phyloP scores from a whole-genome alignment of 2,888 invertebrate genomes.

The Amphipoea oculea region DNA sequence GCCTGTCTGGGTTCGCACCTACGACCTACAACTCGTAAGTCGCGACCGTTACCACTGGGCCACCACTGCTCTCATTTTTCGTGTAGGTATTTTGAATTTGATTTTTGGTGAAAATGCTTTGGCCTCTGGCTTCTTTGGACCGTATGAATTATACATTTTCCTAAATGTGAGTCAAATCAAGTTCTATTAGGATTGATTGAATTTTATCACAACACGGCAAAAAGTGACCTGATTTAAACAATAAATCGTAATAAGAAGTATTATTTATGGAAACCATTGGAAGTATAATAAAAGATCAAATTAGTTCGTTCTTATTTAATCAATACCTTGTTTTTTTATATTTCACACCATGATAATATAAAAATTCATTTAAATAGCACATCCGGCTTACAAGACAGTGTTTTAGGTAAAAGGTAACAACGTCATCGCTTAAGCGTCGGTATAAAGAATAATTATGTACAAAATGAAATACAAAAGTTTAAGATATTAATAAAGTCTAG shows the following conservation, averaged over 20 bases:
- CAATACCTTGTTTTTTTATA: constrained; percentile 35
- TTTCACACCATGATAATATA: background rate
- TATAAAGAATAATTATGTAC: constrained; percentile 38
- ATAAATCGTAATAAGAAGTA: background rate
- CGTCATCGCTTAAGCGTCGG: background rate
- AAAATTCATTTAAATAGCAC: background rate
- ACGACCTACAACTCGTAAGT: too few relatives aligned
- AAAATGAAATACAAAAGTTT: background rate
- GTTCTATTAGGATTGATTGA: background rate
- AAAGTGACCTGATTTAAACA: constrained; percentile 7
- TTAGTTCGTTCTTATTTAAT: constrained; percentile 51
- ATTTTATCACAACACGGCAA: background rate
- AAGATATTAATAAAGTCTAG: constrained; percentile 16
- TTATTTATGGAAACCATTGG: background rate
- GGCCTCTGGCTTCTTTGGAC: constrained; percentile 7
- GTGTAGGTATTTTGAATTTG: background rate
- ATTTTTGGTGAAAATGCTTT: constrained; percentile 2
- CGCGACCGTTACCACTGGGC: too few relatives aligned
- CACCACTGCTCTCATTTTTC: too few relatives aligned
- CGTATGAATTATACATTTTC: background rate
- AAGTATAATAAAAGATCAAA: constrained; percentile 39
- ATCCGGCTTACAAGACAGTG: background rate
- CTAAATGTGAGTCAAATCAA: background rate
- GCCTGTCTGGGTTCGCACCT: too few relatives aligned
- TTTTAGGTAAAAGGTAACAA: constrained; percentile 6